Conservation (phyloP, 2,113 vertebrate species). For the Eubucco bourcierii region DNA sequence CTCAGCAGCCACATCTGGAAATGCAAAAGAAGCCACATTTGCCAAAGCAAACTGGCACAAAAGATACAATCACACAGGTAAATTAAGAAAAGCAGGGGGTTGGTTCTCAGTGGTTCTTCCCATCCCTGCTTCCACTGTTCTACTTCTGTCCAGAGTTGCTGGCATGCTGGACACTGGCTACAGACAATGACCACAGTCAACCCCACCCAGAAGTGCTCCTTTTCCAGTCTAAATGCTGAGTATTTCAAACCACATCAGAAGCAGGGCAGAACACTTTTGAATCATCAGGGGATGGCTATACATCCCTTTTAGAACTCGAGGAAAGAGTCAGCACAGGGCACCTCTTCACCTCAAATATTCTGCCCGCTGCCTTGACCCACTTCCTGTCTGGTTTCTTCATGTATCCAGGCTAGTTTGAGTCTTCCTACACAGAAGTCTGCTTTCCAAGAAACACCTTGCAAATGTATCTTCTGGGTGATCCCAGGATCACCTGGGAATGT, state of each 20-base stretch:
- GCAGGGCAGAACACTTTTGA: not conserved
- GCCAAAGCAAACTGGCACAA: not conserved
- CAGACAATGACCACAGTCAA: not conserved
- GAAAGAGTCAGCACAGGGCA: not conserved
- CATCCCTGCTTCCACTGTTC: not conserved
- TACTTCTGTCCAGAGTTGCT: not conserved
- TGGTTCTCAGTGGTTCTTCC: not conserved
- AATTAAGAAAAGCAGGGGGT: not conserved
- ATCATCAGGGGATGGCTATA: not conserved
- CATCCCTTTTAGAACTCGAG: not conserved
- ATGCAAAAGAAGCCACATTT: not conserved
- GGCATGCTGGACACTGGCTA: not conserved
- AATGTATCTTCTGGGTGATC: too few species aligned
- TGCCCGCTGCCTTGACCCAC: not conserved
- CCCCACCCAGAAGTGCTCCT: not conserved
- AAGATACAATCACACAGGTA: not conserved
- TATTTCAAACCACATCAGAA: not conserved
- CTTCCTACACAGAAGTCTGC: not conserved
- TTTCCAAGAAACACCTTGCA: not conserved
- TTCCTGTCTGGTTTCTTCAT: not conserved
- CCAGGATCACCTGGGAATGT: not conserved
- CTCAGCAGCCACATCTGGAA: not conserved
- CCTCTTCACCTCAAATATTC: not conserved
- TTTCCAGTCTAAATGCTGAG: not conserved
- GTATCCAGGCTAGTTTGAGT: not conserved